phyloP scores from a whole-genome alignment of 2,888 invertebrate genomes.

The Venusia cambrica region DNA sequence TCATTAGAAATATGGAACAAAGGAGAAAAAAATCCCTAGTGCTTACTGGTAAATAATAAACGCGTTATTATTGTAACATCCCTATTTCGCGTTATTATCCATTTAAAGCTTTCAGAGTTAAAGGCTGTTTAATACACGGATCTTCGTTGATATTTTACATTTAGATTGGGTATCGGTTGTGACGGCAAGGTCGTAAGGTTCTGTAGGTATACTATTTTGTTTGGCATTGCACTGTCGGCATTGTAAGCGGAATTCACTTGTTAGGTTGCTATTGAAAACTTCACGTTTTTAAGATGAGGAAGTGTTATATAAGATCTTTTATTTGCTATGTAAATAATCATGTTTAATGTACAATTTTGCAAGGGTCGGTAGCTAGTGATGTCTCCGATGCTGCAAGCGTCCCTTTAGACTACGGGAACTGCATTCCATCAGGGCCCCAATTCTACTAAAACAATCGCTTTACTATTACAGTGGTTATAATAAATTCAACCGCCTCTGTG shows the following conservation, averaged over 20 bases:
- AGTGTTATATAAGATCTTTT: conserved; percentile 6
- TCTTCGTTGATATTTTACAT: conserved; percentile 32
- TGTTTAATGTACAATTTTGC: too few relatives aligned
- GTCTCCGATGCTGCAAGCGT: too few relatives aligned
- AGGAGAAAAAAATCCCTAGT: too few relatives aligned
- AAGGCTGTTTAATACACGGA: conserved; percentile 63
- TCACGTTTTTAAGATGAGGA: too few relatives aligned
- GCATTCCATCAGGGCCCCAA: too few relatives aligned
- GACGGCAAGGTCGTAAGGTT: conserved; percentile 23
- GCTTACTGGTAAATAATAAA: conserved; percentile 1
- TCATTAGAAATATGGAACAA: too few relatives aligned
- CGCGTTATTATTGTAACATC: conserved; percentile 12
- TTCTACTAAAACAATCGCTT: too few relatives aligned
- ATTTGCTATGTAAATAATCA: conserved; percentile 5
- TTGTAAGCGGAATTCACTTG: conserved; percentile 8
- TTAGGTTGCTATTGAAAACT: conserved; percentile 10
- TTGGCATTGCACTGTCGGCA: conserved; percentile 14
- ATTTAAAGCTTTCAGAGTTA: conserved; percentile 59
- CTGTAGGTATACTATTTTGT: conserved; percentile 16
- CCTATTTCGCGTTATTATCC: conserved; percentile 48
- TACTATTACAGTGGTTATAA: too few relatives aligned
- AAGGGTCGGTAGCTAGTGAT: too few relatives aligned
- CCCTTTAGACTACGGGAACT: too few relatives aligned
- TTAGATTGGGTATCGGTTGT: conserved; percentile 30
- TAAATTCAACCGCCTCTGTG: too few relatives aligned